phyloP scores from a whole-genome alignment of 1,140 invertebrate species.

The Lepidurus apus region DNA sequence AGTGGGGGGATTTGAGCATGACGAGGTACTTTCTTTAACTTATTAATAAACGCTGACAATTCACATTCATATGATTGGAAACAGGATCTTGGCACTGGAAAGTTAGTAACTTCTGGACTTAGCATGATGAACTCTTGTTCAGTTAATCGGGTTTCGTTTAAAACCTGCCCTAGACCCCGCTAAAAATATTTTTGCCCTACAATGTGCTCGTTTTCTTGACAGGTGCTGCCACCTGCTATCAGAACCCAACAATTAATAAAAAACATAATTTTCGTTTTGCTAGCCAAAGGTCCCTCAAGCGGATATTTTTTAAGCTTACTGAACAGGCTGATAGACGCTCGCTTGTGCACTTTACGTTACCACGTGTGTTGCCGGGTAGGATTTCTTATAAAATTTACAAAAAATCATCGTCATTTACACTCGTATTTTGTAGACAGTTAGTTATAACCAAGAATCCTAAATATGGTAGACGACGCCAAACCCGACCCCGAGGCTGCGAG shows the following conservation, averaged over 20 bases:
- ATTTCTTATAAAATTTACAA: background rate
- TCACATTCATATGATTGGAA: background rate
- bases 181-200: background rate
- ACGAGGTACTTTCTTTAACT: background rate
- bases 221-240: background rate
- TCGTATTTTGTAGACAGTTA: background rate
- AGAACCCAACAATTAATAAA: too few species aligned
- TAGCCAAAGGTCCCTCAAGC: background rate
- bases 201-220: background rate
- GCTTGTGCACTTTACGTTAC: background rate
- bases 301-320: background rate
- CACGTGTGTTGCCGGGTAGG: slow-evolving; percentile 1
- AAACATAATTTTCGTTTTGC: background rate
- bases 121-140: background rate
- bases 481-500: background rate
- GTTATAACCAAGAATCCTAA: background rate
- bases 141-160: background rate
- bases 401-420: background rate
- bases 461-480: background rate
- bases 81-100: background rate
- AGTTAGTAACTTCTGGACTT: background rate
- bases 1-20: background rate
- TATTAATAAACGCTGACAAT: background rate
- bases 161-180: background rate
- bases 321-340: background rate